A percentile compares a stretch with the other conserved stretches of the same genome.
Conservation (phyloP, 2,113 vertebrate genomes). For the Isichthys henryi region DNA sequence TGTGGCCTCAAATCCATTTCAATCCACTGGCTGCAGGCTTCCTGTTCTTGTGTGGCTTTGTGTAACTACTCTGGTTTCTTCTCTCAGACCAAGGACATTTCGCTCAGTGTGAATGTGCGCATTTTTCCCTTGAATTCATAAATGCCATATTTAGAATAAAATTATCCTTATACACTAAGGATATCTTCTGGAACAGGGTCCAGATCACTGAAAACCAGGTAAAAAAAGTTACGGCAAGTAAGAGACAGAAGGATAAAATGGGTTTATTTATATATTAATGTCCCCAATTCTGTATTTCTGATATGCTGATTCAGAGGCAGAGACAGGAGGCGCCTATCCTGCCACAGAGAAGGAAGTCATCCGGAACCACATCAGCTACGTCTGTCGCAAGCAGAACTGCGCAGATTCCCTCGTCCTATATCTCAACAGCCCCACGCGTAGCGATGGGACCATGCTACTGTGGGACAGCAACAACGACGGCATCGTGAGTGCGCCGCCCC, state of each 20-base stretch:
- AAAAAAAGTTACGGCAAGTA: background rate
- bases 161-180: background rate
- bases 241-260: background rate
- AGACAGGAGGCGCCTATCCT: slow-evolving; percentile 53
- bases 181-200: background rate
- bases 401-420: slow-evolving; percentile 67
- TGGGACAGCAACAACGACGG: slow-evolving; percentile 69
- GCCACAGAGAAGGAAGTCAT: slow-evolving; percentile 65
- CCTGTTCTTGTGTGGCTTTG: background rate
- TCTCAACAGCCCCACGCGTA: slow-evolving; percentile 66
- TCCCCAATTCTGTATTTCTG: background rate
- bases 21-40: background rate
- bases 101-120: background rate
- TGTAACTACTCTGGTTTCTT: background rate
- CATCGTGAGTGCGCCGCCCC: slow-evolving; percentile 50
- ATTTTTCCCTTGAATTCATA: background rate
- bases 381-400: slow-evolving; percentile 68
- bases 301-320: slow-evolving; percentile 34
- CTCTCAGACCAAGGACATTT: background rate
- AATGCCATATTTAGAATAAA: background rate
- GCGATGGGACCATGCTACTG: slow-evolving; percentile 66
- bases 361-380: slow-evolving; percentile 63
- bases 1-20: background rate
- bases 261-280: background rate
- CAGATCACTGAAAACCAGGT: background rate